A percentile compares a stretch with the other conserved stretches of the same genome.
phyloP scores from a whole-genome alignment of 2,113 vertebrate genomes.

The Pan troglodytes region DNA sequence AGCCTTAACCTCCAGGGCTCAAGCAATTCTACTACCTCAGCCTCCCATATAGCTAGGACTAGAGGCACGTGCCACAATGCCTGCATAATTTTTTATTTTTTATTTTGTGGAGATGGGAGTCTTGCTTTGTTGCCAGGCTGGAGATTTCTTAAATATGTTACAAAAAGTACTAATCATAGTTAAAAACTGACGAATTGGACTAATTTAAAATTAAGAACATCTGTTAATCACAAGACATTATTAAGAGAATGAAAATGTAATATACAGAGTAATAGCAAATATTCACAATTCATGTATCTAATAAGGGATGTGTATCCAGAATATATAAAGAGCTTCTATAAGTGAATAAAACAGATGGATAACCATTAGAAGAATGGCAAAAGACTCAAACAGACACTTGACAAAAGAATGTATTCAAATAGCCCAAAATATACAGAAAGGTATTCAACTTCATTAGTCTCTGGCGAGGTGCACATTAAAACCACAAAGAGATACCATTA shows the following conservation, averaged over 20 bases:
- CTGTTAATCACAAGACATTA: neutral
- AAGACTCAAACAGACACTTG: neutral
- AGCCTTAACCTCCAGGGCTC: no score
- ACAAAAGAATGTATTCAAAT: neutral
- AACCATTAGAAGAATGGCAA: neutral
- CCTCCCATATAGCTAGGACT: no score
- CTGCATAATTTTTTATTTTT: no score
- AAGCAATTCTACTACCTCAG: no score
- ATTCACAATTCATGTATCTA: neutral
- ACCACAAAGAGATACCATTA: neutral
- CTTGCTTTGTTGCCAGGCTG: no score
- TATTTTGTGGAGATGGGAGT: no score
- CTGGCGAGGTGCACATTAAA: neutral
- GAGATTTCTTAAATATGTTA: neutral
- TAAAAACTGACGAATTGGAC: neutral
- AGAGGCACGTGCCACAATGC: no score
- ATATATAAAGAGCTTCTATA: neutral
- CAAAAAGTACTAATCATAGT: neutral
- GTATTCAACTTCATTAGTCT: neutral
- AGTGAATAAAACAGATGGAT: neutral
- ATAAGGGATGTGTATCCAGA: neutral
- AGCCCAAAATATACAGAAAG: neutral
- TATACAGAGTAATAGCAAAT: neutral
- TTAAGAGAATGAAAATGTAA: neutral
- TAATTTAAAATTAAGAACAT: neutral